Base-by-base conservation (phyloP, 2,113 vertebrate genomes). In the Brienomyrus brachyistius region DNA sequence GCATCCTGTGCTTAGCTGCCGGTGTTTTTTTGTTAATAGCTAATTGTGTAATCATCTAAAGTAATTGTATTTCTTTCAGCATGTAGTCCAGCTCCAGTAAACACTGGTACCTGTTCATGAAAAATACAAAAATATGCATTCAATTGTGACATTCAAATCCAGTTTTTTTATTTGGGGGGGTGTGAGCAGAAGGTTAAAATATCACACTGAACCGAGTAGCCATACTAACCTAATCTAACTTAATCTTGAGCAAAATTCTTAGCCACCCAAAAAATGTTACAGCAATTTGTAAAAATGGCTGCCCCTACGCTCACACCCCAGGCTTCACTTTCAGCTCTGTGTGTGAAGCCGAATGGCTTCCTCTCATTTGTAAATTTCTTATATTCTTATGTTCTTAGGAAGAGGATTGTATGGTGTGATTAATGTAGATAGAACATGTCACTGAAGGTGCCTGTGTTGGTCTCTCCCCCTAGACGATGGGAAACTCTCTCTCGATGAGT, bases 401-500 rank as follows among this genome's bases (percentile, higher is more conserved):
- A 19, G 82, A 84, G 82, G 45, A 84, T 2, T 84, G 43, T n/a
- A 43, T 48, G 8, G 21, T 23, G 13, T 84, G 43, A 84, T 48
- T 47, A 48, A 48, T n/a, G 45, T 84, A n/a, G 47, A 48, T 45
- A 23, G 4, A 23, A 48, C 4, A 17, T 50, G 56, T 48, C 35
- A n/a, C n/a, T 31, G 7, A 47, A 40, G 59, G 7, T 48, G 9
- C 21, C 82, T 84, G 82, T 47, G 45, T 8, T 84, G 5, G 21
- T 45, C 35, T 84, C 82, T n/a, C 45, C 21, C 88, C 94, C 80
- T 95, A 99, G 98, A 99, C 91, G 98, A 99, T 0, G 98, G 98
- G 82, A 99, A 98, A 92, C 94, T 99, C 92, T 99, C 98, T 88
- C 93, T 99, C 94, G 98, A 99, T 91, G 98, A 99, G 91, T 99